phyloP scores from a whole-genome alignment of 2,888 invertebrate species.

The Apamea crenata region DNA sequence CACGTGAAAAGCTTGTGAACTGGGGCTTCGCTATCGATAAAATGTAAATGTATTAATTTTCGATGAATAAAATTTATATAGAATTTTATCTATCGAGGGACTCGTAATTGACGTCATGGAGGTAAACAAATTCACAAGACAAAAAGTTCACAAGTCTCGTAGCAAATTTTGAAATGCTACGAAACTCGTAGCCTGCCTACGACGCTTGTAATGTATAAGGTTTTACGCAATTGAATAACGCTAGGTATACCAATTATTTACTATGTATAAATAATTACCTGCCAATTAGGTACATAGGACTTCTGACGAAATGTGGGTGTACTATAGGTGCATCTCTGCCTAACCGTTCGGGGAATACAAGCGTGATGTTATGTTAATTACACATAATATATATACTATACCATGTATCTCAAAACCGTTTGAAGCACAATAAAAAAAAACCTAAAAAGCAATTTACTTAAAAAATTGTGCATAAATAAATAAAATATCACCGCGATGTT shows the following conservation, averaged over 20 bases:
- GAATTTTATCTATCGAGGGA: background rate
- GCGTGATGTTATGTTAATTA: background rate
- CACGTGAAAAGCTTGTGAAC: background rate
- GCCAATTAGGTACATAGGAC: background rate
- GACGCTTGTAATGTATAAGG: background rate
- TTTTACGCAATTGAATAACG: background rate
- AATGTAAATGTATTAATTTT: background rate
- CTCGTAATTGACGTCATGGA: background rate
- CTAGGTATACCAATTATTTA: background rate
- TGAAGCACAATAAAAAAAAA: background rate
- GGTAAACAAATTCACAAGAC: background rate
- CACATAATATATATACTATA: background rate
- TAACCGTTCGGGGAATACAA: background rate
- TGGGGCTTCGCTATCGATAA: background rate
- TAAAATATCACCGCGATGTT: background rate
- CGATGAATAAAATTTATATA: background rate
- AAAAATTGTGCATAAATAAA: background rate
- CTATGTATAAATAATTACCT: background rate
- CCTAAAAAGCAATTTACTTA: background rate
- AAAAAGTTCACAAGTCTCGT: constrained; percentile 1
- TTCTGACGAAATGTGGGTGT: no score
- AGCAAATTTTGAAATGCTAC: constrained; percentile 14
- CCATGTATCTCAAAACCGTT: background rate
- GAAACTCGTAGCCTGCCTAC: constrained; percentile 29
- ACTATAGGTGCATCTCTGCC: background rate